Conservation (phyloP, 2,113 vertebrate genomes). For the Galeopterus variegatus region DNA sequence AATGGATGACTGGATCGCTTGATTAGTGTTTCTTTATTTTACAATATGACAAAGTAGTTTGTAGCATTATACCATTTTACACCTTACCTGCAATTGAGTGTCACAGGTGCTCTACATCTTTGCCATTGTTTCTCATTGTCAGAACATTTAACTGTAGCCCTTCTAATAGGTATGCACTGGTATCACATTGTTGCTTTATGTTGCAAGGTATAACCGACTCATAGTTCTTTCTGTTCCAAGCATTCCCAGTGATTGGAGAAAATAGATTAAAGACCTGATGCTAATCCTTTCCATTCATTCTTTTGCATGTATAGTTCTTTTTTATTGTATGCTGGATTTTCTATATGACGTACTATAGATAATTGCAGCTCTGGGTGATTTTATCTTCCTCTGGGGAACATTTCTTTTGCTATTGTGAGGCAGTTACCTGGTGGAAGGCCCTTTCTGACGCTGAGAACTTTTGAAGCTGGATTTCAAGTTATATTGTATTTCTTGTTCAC, state of each 20-base stretch:
- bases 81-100: background rate
- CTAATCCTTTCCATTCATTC: background rate
- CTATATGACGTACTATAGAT: background rate
- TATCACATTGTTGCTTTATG: background rate
- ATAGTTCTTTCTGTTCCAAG: background rate
- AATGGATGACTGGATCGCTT: background rate
- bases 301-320: background rate
- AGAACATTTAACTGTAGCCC: background rate
- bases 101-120: background rate
- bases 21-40: background rate
- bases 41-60: background rate
- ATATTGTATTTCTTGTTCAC: background rate
- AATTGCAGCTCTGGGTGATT: background rate
- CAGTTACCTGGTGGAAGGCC: background rate
- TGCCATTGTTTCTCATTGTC: background rate
- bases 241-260: background rate
- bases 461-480: background rate
- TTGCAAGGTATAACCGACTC: background rate
- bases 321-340: background rate
- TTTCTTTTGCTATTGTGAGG: background rate
- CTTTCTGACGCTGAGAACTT: background rate
- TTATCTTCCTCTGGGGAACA: background rate
- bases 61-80: background rate
- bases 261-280: background rate
- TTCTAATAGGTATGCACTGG: background rate